Conservation (phyloP, 2,888 invertebrate species). For the Tinea semifulvella region DNA sequence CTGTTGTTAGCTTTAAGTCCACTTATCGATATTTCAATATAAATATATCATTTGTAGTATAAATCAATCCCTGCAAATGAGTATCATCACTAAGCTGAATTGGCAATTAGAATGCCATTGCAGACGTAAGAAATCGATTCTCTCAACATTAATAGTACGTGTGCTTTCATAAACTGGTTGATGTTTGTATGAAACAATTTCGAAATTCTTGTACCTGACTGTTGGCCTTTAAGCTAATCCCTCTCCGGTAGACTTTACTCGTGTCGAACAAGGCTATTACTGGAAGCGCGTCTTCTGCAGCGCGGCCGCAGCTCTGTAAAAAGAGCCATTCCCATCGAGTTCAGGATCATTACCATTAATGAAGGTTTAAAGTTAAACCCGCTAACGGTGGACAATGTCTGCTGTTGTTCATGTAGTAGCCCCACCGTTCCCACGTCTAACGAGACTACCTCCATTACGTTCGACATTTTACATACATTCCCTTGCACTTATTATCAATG, state of each 20-base stretch:
- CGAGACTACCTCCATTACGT: conserved; percentile 59
- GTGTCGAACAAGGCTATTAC: conserved; percentile 43
- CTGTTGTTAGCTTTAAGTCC: no score
- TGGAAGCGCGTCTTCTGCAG: conserved; percentile 31
- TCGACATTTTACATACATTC: conserved; percentile 57
- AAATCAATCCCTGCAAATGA: no score
- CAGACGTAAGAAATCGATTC: no score
- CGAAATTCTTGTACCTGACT: conserved; percentile 9
- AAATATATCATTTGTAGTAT: no score
- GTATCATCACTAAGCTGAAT: no score
- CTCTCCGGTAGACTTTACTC: conserved; percentile 18
- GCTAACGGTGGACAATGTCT: conserved; percentile 55
- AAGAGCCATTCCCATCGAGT: conserved; percentile 51
- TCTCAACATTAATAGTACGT: no score
- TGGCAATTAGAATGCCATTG: no score
- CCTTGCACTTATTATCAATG: conserved; percentile 57
- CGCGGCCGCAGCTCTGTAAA: conserved; percentile 32
- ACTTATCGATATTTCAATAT: no score
- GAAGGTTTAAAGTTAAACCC: conserved; percentile 49
- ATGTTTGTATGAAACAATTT: conserved; percentile 8
- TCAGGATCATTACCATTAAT: conserved; percentile 56
- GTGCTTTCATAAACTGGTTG: neutral
- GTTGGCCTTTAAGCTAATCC: conserved; percentile 14
- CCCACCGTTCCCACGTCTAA: conserved; percentile 59
- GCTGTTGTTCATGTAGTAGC: conserved; percentile 46